These are phyloP conservation scores for Borostomias antarcticus DNA, from an alignment of 2,797 vertebrate genomes.

Conservation along the genomic window DNA sequence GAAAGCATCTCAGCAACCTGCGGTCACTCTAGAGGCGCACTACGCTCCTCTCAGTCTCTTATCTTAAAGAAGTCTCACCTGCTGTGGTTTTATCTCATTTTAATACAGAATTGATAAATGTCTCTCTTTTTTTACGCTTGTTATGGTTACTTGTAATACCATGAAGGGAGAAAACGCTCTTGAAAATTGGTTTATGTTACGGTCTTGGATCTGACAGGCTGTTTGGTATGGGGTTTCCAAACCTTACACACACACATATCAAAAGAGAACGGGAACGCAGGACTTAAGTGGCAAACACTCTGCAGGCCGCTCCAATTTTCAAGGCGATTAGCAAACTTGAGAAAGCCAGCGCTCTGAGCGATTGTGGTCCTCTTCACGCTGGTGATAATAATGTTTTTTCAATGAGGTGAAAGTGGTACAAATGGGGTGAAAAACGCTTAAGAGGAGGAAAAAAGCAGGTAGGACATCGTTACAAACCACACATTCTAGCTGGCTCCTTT, in stretches of 20 bases:
- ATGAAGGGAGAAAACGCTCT: constrained; percentile 68
- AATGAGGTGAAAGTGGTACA: constrained; percentile 73
- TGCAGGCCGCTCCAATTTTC: constrained; percentile 81
- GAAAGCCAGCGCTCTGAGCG: constrained; percentile 72
- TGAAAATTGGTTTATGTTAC: constrained; percentile 80
- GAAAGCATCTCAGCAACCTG: constrained; percentile 19
- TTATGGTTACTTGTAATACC: constrained; percentile 65
- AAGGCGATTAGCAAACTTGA: constrained; percentile 81
- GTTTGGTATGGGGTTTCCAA: constrained; percentile 62
- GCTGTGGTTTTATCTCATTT: constrained; percentile 42
- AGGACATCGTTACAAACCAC: constrained; percentile 64
- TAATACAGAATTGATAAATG: constrained; percentile 54
- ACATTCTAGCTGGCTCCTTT: constrained; percentile 50
- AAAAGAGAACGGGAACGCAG: constrained; percentile 50
- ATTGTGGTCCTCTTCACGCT: constrained; percentile 78
- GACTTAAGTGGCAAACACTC: constrained; percentile 75
- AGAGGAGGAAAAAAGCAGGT: constrained; percentile 29
- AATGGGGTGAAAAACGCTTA: constrained; percentile 70
- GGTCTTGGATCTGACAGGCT: constrained; percentile 67
- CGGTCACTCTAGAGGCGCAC: constrained; percentile 18
- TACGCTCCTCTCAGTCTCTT: constrained; percentile 14
- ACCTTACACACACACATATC: constrained; percentile 47
- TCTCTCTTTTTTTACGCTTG: constrained; percentile 50
- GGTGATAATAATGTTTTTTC: constrained; percentile 81
- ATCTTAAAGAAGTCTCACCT: constrained; percentile 11